phyloP scores from a whole-genome alignment of 2,888 invertebrate species.

The Ormyrus labotus region DNA sequence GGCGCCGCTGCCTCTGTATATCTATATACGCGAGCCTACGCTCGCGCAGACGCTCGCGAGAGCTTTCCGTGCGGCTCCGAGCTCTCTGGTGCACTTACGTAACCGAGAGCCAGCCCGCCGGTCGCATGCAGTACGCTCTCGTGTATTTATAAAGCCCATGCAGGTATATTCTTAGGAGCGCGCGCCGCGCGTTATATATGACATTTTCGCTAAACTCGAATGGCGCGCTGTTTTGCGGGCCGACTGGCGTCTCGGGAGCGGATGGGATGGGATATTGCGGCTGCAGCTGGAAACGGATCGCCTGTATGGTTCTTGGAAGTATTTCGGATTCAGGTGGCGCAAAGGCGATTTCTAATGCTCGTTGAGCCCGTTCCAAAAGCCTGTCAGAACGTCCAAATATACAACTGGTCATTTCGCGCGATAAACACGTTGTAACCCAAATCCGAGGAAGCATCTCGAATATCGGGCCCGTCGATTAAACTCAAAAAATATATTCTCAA shows the following conservation, averaged over 20 bases:
- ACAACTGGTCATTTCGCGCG: too few species aligned
- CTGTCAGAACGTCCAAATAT: neutral
- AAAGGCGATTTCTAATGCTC: neutral
- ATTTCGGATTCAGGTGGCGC: too few species aligned
- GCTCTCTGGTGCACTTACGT: slow-evolving; percentile 18
- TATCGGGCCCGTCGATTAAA: neutral
- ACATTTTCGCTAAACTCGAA: slow-evolving; percentile 1
- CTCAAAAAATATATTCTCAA: neutral
- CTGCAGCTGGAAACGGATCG: too few species aligned
- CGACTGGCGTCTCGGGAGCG: neutral
- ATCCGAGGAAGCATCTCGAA: too few species aligned
- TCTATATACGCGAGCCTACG: too few species aligned
- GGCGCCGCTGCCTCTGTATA: too few species aligned
- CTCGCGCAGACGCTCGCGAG: neutral
- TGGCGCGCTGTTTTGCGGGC: neutral
- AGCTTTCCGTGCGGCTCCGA: slow-evolving; percentile 5
- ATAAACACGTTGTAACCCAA: too few species aligned
- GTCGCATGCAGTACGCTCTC: neutral
- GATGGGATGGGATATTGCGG: too few species aligned
- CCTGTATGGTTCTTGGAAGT: too few species aligned
- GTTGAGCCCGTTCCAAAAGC: neutral
- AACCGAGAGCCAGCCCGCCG: slow-evolving; percentile 20
- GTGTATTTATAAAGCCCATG: neutral
- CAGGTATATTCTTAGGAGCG: neutral
- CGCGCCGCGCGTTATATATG: neutral